Evolutionary conservation across 2,888 invertebrate species (phyloP).

Genomic region (Volucella inanis): DNA sequence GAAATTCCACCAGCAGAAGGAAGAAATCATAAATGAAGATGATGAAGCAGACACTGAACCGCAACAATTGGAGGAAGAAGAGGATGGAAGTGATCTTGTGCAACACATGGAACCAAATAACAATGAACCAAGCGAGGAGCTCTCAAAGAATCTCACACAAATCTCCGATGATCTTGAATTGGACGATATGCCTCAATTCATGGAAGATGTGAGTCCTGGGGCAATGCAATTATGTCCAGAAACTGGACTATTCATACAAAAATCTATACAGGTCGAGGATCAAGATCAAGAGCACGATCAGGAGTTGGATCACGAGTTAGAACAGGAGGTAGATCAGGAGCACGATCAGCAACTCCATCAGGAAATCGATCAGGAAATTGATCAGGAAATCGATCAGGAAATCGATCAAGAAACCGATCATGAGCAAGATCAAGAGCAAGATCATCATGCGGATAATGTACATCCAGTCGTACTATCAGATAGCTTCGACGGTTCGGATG

Average conservation of each 20-base stretch:
- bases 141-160: conserved; percentile 76
- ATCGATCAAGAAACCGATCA: conserved; percentile 13
- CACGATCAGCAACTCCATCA: conserved; percentile 27
- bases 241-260: conserved; percentile 80
- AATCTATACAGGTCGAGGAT: conserved; percentile 41
- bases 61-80: conserved; percentile 6
- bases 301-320: background rate
- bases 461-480: conserved; percentile 68
- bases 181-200: conserved; percentile 70
- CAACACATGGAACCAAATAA: conserved; percentile 73
- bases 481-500: conserved; percentile 78
- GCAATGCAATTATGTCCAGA: conserved; percentile 80
- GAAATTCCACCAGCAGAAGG: background rate
- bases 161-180: conserved; percentile 73
- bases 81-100: conserved; percentile 33
- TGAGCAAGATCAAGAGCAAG: conserved; percentile 22
- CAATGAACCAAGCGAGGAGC: conserved; percentile 69
- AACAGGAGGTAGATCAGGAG: conserved; percentile 6
- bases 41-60: background rate
- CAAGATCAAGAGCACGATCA: conserved; percentile 39
- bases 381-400: too few species aligned
- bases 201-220: conserved; percentile 61
- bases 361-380: background rate
- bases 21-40: background rate
- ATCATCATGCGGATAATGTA: conserved; percentile 43